Percentiles rank a stretch among this genome's conserved stretches.
Evolutionary conservation across 1,140 invertebrate genomes (phyloP).

Genomic region (Ephestia elutella): DNA sequence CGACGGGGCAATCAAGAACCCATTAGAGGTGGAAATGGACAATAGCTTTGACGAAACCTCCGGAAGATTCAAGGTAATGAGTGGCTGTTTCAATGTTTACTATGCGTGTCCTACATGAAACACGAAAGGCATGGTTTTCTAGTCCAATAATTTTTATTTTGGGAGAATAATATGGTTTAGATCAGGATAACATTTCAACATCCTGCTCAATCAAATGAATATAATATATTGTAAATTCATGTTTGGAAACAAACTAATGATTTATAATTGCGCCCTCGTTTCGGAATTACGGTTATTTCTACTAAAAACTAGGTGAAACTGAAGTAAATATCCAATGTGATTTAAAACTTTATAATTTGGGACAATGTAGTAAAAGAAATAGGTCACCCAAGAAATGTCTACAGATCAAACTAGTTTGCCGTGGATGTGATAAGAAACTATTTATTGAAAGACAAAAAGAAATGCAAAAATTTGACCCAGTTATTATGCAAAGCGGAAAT

Average conservation of each 20-base stretch:
- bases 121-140: background rate
- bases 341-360: no score
- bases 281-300: no score
- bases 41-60: constrained; percentile 5
- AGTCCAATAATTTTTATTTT: no score
- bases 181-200: no score
- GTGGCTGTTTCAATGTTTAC: background rate
- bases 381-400: no score
- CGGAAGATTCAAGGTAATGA: constrained; percentile 8
- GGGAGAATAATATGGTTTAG: no score
- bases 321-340: background rate
- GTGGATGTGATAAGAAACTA: background rate
- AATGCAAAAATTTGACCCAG: background rate
- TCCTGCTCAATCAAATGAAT: no score
- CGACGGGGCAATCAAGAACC: constrained; percentile 1
- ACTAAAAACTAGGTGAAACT: background rate
- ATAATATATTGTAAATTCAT: no score
- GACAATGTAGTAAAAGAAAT: no score
- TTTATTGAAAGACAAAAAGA: background rate
- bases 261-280: no score
- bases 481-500: constrained; percentile 1
- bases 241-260: no score
- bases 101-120: background rate
- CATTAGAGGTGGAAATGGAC: constrained; percentile 5
- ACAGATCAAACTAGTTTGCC: background rate